A percentile compares a stretch with the other conserved stretches of the same genome.
phyloP scores from a whole-genome alignment of 2,113 vertebrate species.

The Acrocephalus arundinaceus region DNA sequence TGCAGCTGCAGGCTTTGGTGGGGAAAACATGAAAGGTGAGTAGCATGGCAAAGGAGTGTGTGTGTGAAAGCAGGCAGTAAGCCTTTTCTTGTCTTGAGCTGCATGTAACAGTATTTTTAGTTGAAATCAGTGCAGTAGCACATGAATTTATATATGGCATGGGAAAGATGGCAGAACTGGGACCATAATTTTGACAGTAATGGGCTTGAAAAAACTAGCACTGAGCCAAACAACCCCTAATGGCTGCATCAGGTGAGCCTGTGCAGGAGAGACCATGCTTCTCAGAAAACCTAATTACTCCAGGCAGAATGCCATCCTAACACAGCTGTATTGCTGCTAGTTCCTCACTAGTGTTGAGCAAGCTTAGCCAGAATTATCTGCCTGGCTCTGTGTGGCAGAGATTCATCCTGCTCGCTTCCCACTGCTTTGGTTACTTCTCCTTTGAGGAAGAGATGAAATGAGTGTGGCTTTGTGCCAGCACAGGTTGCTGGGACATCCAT shows the following conservation, averaged over 20 bases:
- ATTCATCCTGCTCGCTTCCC: not conserved
- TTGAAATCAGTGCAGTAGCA: not conserved
- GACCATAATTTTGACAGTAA: not conserved
- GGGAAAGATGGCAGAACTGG: not conserved
- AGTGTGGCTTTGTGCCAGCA: not conserved
- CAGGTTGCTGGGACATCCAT: not conserved
- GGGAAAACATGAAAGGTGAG: not conserved
- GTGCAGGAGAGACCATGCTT: not conserved
- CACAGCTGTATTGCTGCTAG: slow-evolving; percentile 1
- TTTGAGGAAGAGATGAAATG: not conserved
- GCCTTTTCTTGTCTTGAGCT: not conserved
- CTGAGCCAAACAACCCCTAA: not conserved
- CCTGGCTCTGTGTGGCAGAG: not conserved
- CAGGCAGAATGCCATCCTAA: slow-evolving; percentile 9
- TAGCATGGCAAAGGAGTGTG: not conserved
- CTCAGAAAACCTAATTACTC: not conserved
- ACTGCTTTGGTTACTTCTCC: not conserved
- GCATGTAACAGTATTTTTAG: not conserved
- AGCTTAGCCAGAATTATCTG: slow-evolving; percentile 1
- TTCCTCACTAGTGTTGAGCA: not conserved
- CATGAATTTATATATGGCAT: not conserved
- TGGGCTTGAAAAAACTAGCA: not conserved
- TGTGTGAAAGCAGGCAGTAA: not conserved
- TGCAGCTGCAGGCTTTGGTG: not conserved
- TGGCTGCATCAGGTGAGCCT: not conserved